These are phyloP conservation scores for Medauroidea extradentata DNA, from an alignment of 1,140 invertebrate genomes.

Conservation along the genomic window DNA sequence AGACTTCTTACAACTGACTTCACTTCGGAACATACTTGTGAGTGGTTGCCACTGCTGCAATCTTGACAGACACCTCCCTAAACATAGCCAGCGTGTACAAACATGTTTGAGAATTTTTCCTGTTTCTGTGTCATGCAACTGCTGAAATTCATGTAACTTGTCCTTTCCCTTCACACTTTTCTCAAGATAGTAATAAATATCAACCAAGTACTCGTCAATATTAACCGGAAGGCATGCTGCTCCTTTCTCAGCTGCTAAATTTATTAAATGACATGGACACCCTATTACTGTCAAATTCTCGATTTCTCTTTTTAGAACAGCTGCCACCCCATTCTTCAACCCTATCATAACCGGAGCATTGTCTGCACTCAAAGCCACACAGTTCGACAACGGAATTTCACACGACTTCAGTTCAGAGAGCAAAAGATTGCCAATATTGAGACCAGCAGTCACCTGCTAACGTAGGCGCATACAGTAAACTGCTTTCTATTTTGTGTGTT, in stretches of 20 bases:
- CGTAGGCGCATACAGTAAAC: neutral
- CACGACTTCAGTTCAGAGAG: neutral
- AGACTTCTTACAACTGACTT: neutral
- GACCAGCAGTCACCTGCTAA: neutral
- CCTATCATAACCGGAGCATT: slow-evolving; percentile 1
- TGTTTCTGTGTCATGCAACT: neutral
- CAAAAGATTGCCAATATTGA: neutral
- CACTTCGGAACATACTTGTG: neutral
- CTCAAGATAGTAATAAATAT: slow-evolving; percentile 2
- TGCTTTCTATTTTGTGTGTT: neutral
- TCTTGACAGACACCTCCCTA: neutral
- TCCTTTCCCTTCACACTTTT: slow-evolving; percentile 2
- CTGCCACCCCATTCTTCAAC: neutral
- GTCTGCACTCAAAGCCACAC: neutral
- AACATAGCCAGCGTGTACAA: neutral
- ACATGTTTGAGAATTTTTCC: slow-evolving; percentile 3
- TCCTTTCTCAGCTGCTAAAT: neutral
- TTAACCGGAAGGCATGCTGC: neutral
- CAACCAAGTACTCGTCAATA: neutral
- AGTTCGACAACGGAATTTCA: neutral
- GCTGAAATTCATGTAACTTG: neutral
- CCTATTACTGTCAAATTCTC: neutral
- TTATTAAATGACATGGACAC: slow-evolving; percentile 1
- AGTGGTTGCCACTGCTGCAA: slow-evolving; percentile 1
- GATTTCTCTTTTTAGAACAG: neutral